Base-by-base conservation (phyloP, 2,113 vertebrate genomes). In the Phrynosoma platyrhinos region DNA sequence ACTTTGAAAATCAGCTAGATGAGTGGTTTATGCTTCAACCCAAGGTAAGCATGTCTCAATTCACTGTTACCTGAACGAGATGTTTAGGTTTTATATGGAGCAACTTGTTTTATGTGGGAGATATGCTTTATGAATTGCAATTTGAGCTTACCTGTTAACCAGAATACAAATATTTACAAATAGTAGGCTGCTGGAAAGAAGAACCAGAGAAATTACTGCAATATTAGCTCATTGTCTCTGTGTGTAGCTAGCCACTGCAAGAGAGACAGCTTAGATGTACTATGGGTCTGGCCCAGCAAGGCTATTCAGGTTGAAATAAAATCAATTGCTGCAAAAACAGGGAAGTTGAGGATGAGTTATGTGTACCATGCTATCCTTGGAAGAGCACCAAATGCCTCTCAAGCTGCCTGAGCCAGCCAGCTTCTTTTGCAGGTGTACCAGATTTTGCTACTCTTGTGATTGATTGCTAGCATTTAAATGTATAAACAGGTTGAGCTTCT, bases 21-120 rank as follows among this genome's bases (percentile, higher is more conserved):
- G 98, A 98, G 81, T 99, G 98, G 98, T 98, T 98, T 92, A 75
- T 96, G 23, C 97, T 99, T 83, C 98, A 98, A 94, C 98, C 98
- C 53, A 99, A 98, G 98, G 99, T 99, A 94, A 88, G 91, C 89
- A 42, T 88, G 94, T 87, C 83, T 7, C 89, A 91, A 64, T 42
- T 32, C 86, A 3, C 82, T 2, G 2, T 0, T 12, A 64, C 9
- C 40, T 85, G 79, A 66, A 66, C 25, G 14, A 42, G 6, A 32
- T 64, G 16, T 53, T 64, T 76, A 52, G 32, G 2, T 40, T 58
- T 69, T 68, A 74, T 27, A 13, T 23, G 18, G 18, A 30, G 6
- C 23, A 58, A 27, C 21, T 77, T 66, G 52, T 18, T 8, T 12
- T 8, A 53, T 79, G 30, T 18, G 16, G 47, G 14, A 18, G 27